Base-by-base conservation (phyloP, 2,888 invertebrate genomes). In the Hololepta plana region DNA sequence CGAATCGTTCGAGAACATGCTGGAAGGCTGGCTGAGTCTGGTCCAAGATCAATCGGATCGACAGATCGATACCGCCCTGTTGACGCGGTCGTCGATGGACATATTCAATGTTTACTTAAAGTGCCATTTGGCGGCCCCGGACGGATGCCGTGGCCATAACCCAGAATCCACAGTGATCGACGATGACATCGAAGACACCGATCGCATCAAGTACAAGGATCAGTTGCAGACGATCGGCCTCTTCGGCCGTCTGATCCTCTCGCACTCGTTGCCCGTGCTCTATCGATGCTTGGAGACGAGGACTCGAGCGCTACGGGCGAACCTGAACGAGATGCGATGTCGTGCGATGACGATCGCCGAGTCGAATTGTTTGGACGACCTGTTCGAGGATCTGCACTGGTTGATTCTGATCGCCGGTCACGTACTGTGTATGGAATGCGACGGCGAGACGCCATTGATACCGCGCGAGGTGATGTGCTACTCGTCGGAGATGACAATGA, bases 351-450 rank as follows among this genome's bases (percentile, higher is more conserved):
- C 47, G 15, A 38, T 53, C 15, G 41, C 45, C 15, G 51, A 54
- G 33, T 43, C 51, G 3, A 35, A 41, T 8, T 28, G 37, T 12
- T 32, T 82, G 14, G 62, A 69, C 31, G 63, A 59, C 25, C 54
- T 88, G 15, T 84, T 81, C 45, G 90, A 91, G 57, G 88, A 90
- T 53, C 54, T 90, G 12, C 87, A 90, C 50, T 91, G 90, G 91
- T 64, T 82, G 14, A 55, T 88, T 13, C 65, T 91, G 42, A 70
- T 90, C 27, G 57, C 65, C 23, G 81, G 80, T 38, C 67, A 71
- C 44, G 59, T 72, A 3, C 47, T 76, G 23, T 67, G 72, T 26
- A 67, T 72, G 55, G 70, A 73, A 32, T 61, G 64, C 28, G 67
- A 68, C 20, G 72, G 73, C 1, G 75, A 76, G 47, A 61, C 63